Evolutionary conservation across 2,797 vertebrate genomes (phyloP), one percentile per base, ranked within the genome.

Genomic region (Centropyge bicolor): DNA sequence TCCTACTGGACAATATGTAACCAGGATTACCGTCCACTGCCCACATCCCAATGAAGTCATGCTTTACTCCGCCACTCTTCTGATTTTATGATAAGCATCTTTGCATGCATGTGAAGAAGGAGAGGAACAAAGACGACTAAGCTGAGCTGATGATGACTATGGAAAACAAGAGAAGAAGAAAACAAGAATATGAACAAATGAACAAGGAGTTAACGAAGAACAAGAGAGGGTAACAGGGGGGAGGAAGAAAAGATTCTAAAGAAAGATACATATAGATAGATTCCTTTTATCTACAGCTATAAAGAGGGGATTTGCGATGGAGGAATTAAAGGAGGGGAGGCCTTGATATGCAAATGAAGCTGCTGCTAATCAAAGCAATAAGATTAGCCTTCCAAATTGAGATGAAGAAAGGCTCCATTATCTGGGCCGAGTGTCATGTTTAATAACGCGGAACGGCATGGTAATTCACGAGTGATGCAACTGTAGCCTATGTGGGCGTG

Each of bases 301-400:
- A 92, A 88, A 92, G 89, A 86, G 80, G 86, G 85, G 91, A 91
- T 89, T 95, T 95, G 91, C 85, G 88, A 94, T 92, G 93, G 87
- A 95, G 94, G 94, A 95, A 96, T 95, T 94, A 95, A 94, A 93
- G 83, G 91, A 87, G 88, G 91, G 92, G 91, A 94, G 91, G 94
- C 94, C 94, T 96, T 96, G 95, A 96, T 95, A 96, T 96, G 95
- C 94, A 96, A 95, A 96, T 95, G 91, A 93, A 80, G 90, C 93
- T 93, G 84, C 90, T 93, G 94, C 95, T 96, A 96, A 96, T 96
- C 95, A 96, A 95, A 96, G 95, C 94, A 95, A 96, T 95, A 93
- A 95, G 95, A 96, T 96, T 95, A 96, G 94, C 93, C 94, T 96
- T 96, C 95, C 94, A 94, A 96, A 96, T 95, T 95, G 94, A 95